A percentile compares a stretch with the other conserved stretches of the same genome.
Conservation (phyloP, 2,113 vertebrate species). For the Cheilinus undulatus region DNA sequence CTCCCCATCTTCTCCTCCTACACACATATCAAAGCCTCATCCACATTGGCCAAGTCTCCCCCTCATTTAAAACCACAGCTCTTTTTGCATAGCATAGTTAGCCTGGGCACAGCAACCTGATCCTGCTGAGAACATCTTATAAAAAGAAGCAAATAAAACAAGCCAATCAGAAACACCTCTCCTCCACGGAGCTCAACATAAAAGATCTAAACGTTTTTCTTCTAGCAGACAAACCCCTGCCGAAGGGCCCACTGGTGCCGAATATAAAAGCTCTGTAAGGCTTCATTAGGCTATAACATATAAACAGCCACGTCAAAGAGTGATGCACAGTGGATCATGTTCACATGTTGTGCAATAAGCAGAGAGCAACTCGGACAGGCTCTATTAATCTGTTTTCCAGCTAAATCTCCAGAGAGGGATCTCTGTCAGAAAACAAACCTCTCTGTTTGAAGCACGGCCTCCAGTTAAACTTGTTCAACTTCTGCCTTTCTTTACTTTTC, state of each 20-base stretch:
- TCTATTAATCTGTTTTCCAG: conserved; percentile 75
- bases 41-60: conserved; percentile 27
- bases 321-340: conserved; percentile 44
- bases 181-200: conserved; percentile 20
- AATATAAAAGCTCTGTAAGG: conserved; percentile 8
- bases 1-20: conserved; percentile 34
- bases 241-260: conserved; percentile 1
- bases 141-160: conserved; percentile 66
- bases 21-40: conserved; percentile 43
- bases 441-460: conserved; percentile 58
- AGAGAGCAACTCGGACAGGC: conserved; percentile 50
- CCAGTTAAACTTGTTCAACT: conserved; percentile 61
- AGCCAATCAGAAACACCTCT: conserved; percentile 57
- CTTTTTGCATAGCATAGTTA: conserved; percentile 33
- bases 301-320: background rate
- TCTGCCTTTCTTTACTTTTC: conserved; percentile 30
- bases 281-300: background rate
- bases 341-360: conserved; percentile 64
- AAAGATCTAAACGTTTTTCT: conserved; percentile 20
- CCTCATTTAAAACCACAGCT: conserved; percentile 61
- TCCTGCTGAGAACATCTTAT: conserved; percentile 75
- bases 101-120: conserved; percentile 67
- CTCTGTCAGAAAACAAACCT: conserved; percentile 76
- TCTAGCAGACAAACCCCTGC: conserved; percentile 2
- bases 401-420: conserved; percentile 74